These are phyloP conservation scores for Trachelus tabidus DNA, from an alignment of 2,888 invertebrate genomes.

Conservation along the genomic window DNA sequence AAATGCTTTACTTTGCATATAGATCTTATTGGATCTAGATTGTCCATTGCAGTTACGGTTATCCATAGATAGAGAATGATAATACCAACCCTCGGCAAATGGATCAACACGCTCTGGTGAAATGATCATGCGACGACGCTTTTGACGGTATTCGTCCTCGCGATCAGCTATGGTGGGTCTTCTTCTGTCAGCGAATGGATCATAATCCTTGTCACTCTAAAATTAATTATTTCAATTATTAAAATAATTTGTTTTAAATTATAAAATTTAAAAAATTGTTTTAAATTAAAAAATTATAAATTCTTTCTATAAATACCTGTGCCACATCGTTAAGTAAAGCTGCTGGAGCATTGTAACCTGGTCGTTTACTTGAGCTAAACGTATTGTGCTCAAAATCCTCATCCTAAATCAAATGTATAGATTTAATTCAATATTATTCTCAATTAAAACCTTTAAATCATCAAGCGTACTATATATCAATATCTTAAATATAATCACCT, in stretches of 20 bases:
- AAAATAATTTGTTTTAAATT: not conserved
- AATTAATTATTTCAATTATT: conserved; percentile 34
- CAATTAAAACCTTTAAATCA: too few relatives aligned
- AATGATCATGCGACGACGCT: conserved; percentile 88
- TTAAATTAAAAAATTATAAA: conserved; percentile 4
- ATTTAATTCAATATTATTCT: not conserved
- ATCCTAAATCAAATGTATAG: conserved; percentile 68
- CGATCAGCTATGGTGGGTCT: conserved; percentile 94
- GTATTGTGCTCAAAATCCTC: conserved; percentile 87
- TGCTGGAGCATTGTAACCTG: conserved; percentile 87
- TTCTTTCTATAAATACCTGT: conserved; percentile 70
- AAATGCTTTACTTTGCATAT: not conserved
- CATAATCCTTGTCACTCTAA: conserved; percentile 90
- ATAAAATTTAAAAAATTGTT: too few relatives aligned
- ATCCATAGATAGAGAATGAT: not conserved
- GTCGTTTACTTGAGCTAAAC: conserved; percentile 76
- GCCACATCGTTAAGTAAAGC: conserved; percentile 91
- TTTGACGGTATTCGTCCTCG: conserved; percentile 96
- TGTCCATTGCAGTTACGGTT: not conserved
- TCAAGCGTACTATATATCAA: too few relatives aligned
- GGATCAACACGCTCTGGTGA: conserved; percentile 98
- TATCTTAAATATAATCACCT: conserved; percentile 64
- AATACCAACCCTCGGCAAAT: conserved; percentile 92
- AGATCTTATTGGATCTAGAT: not conserved
- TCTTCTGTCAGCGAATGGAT: conserved; percentile 93